These are phyloP conservation scores for Nymphalis c-album DNA, from an alignment of 2,888 invertebrate species.

Conservation along the genomic window DNA sequence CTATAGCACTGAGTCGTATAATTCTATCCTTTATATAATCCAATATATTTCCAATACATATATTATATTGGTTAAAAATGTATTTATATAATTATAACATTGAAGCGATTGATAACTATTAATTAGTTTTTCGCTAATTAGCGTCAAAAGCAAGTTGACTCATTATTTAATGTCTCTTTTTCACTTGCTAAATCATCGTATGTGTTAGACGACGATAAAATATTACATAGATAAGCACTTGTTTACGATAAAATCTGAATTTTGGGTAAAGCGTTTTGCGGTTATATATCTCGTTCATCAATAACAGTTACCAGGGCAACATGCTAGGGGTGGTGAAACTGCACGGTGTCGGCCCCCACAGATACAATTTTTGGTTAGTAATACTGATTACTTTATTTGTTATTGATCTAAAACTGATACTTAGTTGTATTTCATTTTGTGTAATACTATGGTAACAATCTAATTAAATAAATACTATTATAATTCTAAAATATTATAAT, in stretches of 20 bases:
- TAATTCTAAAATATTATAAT: too few species aligned
- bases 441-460: too few species aligned
- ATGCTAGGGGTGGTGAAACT: background rate
- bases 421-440: too few species aligned
- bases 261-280: background rate
- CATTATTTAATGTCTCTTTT: too few species aligned
- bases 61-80: too few species aligned
- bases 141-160: too few species aligned
- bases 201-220: background rate
- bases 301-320: slow-evolving; percentile 3
- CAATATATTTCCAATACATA: too few species aligned
- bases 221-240: background rate
- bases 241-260: background rate
- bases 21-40: background rate
- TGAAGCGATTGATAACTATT: too few species aligned
- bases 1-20: background rate
- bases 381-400: background rate
- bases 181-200: too few species aligned
- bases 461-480: too few species aligned
- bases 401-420: background rate
- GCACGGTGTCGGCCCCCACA: background rate
- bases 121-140: too few species aligned
- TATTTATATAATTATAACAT: too few species aligned
- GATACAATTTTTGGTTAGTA: background rate
- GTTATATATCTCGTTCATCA: background rate